phyloP scores from a whole-genome alignment of 2,113 vertebrate genomes.

The Colius striatus region DNA sequence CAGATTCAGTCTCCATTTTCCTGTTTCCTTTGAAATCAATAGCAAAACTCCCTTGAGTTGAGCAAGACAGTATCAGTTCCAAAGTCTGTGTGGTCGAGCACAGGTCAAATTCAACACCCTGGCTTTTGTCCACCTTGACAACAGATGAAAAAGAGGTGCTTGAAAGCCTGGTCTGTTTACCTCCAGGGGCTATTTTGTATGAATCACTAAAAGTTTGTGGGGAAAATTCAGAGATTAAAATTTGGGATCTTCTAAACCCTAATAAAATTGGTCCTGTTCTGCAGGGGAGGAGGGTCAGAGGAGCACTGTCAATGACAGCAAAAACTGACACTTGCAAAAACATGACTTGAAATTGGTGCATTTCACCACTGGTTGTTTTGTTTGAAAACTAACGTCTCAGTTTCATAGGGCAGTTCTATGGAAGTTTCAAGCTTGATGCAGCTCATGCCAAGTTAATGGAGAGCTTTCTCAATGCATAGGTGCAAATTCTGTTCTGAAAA shows the following conservation, averaged over 20 bases:
- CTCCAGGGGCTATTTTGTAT: not conserved
- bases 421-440: not conserved
- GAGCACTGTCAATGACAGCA: not conserved
- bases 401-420: not conserved
- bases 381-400: not conserved
- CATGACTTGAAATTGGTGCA: constrained; percentile 2
- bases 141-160: not conserved
- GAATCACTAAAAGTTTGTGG: not conserved
- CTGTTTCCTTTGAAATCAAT: not conserved
- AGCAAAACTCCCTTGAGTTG: not conserved
- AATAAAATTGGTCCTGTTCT: not conserved
- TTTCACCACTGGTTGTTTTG: constrained; percentile 16
- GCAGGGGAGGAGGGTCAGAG: not conserved
- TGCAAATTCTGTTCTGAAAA: not conserved
- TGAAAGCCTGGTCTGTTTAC: not conserved
- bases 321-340: constrained; percentile 6
- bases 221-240: not conserved
- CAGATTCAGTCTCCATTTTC: not conserved
- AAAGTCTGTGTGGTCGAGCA: not conserved
- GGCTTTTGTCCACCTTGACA: not conserved
- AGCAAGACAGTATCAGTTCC: not conserved
- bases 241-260: not conserved
- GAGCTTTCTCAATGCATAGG: not conserved
- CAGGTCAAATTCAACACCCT: not conserved
- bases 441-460: not conserved